Conservation (phyloP, 2,113 vertebrate species). For the Chinchilla lanigera region DNA sequence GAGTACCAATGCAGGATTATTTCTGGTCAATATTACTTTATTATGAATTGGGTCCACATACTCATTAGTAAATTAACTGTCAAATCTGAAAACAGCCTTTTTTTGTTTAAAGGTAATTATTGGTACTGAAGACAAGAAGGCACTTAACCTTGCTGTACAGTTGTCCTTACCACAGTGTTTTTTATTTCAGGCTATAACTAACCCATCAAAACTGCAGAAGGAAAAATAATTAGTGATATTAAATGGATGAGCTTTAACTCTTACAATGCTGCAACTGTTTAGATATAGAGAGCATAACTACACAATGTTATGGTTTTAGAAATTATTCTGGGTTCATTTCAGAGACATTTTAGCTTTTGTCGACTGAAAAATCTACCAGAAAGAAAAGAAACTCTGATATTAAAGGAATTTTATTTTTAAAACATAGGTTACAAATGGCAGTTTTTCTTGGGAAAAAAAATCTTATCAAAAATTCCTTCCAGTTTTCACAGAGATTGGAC, state of each 20-base stretch:
- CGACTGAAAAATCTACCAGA: background rate
- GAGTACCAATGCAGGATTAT: constrained; percentile 87
- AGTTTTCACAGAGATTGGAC: constrained; percentile 27
- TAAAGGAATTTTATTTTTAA: background rate
- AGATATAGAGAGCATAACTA: constrained; percentile 35
- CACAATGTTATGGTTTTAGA: constrained; percentile 59
- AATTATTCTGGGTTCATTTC: constrained; percentile 50
- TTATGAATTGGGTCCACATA: constrained; percentile 89
- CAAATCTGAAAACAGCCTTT: constrained; percentile 89
- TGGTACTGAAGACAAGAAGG: constrained; percentile 90
- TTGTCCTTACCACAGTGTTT: constrained; percentile 88
- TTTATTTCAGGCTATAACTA: constrained; percentile 89
- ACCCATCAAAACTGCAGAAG: constrained; percentile 87
- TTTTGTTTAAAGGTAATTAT: constrained; percentile 91
- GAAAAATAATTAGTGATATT: constrained; percentile 91
- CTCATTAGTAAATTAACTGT: constrained; percentile 93
- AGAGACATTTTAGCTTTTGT: constrained; percentile 59
- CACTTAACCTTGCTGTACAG: constrained; percentile 91
- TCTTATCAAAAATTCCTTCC: constrained; percentile 34
- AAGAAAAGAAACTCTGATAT: background rate
- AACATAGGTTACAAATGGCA: constrained; percentile 25
- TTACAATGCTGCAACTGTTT: constrained; percentile 78
- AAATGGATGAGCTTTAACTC: constrained; percentile 88
- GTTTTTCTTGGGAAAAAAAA: constrained; percentile 2
- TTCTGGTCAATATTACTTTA: constrained; percentile 90